Evolutionary conservation across 2,113 vertebrate species (phyloP).

Genomic region (Oceanodroma tethys): DNA sequence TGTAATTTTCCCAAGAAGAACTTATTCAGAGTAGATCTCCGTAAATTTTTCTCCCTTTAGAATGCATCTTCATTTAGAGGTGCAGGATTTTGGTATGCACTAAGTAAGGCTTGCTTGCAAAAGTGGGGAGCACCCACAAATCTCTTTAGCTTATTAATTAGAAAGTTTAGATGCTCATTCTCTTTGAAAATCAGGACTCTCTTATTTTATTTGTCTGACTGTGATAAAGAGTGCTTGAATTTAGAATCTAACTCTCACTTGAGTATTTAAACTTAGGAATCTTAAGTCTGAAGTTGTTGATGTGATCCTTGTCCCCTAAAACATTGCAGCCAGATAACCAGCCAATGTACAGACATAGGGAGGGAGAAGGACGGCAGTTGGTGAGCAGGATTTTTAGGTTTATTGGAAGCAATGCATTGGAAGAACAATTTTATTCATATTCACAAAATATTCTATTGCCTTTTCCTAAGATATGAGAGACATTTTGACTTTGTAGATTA

Average conservation of each 20-base stretch:
- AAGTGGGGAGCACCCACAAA: neutral
- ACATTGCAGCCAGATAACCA: neutral
- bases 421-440: neutral
- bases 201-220: neutral
- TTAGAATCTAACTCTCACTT: neutral
- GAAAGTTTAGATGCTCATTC: neutral
- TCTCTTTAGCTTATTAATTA: neutral
- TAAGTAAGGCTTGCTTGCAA: neutral
- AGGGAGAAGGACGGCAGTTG: neutral
- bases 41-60: neutral
- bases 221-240: neutral
- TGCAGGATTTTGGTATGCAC: neutral
- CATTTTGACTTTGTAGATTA: neutral
- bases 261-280: neutral
- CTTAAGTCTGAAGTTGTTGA: neutral
- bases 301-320: neutral
- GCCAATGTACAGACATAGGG: neutral
- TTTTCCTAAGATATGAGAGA: neutral
- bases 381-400: neutral
- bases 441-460: neutral
- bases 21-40: neutral
- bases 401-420: neutral
- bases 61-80: neutral
- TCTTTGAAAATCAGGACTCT: neutral
- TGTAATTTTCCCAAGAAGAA: neutral